Conservation (phyloP, 2,797 vertebrate genomes). For the Erpetoichthys calabaricus region DNA sequence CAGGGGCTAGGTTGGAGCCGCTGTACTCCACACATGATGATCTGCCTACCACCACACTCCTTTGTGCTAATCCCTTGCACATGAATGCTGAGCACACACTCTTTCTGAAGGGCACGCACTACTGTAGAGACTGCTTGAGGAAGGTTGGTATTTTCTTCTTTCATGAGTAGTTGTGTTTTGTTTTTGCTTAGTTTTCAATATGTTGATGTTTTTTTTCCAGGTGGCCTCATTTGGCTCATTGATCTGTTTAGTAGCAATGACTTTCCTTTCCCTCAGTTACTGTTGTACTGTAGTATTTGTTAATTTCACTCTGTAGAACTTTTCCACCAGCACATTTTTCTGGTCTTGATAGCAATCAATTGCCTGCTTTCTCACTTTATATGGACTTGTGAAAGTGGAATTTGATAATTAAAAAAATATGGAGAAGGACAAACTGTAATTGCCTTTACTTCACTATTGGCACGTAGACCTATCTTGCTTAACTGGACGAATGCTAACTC, state of each 20-base stretch:
- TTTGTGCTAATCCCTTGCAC: conserved; percentile 78
- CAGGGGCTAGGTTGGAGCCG: conserved; percentile 33
- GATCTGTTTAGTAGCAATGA: not conserved
- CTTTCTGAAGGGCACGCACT: conserved; percentile 77
- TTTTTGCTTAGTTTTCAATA: conserved; percentile 10
- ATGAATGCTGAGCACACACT: conserved; percentile 66
- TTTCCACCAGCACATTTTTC: too few relatives aligned
- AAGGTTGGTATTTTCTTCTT: conserved; percentile 67
- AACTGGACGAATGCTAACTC: too few relatives aligned
- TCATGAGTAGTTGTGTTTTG: not conserved
- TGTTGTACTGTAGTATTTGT: too few relatives aligned
- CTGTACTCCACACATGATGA: conserved; percentile 31
- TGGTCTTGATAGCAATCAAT: too few relatives aligned
- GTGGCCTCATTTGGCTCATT: not conserved
- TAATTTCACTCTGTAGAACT: too few relatives aligned
- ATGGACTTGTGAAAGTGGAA: too few relatives aligned
- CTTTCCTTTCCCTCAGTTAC: conserved; percentile 2
- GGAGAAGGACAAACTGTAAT: too few relatives aligned
- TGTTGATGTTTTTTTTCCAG: not conserved
- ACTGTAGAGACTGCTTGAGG: conserved; percentile 75
- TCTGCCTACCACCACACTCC: conserved; percentile 45
- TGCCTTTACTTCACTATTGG: too few relatives aligned
- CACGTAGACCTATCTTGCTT: too few relatives aligned
- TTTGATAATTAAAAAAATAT: too few relatives aligned
- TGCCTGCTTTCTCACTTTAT: too few relatives aligned